These are phyloP conservation scores for Cryptophagus acutangulus DNA, from an alignment of 2,888 invertebrate species.

Conservation along the genomic window DNA sequence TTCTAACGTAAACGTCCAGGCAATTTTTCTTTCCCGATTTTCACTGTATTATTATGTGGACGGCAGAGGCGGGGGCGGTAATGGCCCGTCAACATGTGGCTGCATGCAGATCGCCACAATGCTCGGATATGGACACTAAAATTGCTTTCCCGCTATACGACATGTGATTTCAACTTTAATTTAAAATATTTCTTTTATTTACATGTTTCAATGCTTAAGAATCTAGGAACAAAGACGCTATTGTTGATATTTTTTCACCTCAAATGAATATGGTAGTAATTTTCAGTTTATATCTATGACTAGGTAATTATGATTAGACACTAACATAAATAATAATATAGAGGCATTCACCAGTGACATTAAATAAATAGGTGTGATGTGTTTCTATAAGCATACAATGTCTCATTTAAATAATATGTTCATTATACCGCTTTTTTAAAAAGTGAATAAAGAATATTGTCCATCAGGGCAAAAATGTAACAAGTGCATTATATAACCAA, in stretches of 20 bases:
- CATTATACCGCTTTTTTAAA: slow-evolving; percentile 3
- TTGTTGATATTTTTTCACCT: too few species aligned
- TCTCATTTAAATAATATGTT: slow-evolving; percentile 18
- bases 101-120: slow-evolving; percentile 43
- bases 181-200: too few species aligned
- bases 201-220: too few species aligned
- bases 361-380: slow-evolving; percentile 30
- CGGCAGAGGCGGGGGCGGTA: slow-evolving; percentile 35
- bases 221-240: too few species aligned
- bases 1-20: slow-evolving; percentile 46
- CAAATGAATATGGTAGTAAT: too few species aligned
- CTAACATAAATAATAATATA: slow-evolving; percentile 29
- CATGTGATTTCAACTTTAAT: slow-evolving; percentile 11
- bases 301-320: too few species aligned
- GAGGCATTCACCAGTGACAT: slow-evolving; percentile 22
- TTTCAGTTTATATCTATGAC: too few species aligned
- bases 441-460: neutral
- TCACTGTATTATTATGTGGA: slow-evolving; percentile 48
- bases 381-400: slow-evolving; percentile 31
- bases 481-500: slow-evolving; percentile 21
- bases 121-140: slow-evolving; percentile 37
- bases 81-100: slow-evolving; percentile 46
- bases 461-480: slow-evolving; percentile 4
- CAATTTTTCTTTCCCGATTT: slow-evolving; percentile 50
- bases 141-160: slow-evolving; percentile 30